Evolutionary conservation across 2,888 invertebrate species (phyloP).

Genomic region (Sinopyrophorus schimmeli): DNA sequence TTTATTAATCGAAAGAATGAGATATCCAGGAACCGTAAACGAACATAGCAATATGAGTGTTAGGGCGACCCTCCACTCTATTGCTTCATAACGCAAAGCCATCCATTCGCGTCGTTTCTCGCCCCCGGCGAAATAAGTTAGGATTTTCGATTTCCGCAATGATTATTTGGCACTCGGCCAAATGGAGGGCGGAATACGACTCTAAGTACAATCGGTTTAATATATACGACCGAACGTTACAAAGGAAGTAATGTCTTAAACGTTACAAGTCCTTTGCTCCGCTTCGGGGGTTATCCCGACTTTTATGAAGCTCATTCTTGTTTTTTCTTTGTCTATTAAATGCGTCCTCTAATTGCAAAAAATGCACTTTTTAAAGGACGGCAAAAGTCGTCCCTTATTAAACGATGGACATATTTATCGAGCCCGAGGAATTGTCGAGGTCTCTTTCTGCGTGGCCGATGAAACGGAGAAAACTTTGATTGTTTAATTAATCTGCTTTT

Average conservation of each 20-base stretch:
- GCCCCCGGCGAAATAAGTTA: constrained; percentile 46
- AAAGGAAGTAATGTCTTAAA: constrained; percentile 17
- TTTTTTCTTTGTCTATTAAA: no score
- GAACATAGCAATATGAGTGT: constrained; percentile 40
- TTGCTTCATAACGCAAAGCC: constrained; percentile 42
- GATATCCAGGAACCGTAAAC: constrained; percentile 30
- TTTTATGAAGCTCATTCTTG: no score
- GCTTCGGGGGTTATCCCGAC: no score
- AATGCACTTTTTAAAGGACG: no score
- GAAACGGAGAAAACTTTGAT: no score
- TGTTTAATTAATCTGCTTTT: no score
- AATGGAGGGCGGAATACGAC: constrained; percentile 38
- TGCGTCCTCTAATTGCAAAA: no score
- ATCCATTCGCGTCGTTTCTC: constrained; percentile 45
- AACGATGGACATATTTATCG: no score
- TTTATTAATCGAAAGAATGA: constrained; percentile 39
- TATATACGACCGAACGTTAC: constrained; percentile 27
- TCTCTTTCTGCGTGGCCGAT: no score
- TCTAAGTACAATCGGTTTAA: constrained; percentile 39
- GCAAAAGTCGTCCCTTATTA: no score
- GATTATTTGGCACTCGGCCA: constrained; percentile 50
- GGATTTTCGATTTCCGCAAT: constrained; percentile 51
- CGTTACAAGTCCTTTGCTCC: constrained; percentile 6
- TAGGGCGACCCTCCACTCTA: constrained; percentile 38
- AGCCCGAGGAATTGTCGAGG: no score